phyloP scores from a whole-genome alignment of 2,797 vertebrate species.

The Acropternis orthonyx region DNA sequence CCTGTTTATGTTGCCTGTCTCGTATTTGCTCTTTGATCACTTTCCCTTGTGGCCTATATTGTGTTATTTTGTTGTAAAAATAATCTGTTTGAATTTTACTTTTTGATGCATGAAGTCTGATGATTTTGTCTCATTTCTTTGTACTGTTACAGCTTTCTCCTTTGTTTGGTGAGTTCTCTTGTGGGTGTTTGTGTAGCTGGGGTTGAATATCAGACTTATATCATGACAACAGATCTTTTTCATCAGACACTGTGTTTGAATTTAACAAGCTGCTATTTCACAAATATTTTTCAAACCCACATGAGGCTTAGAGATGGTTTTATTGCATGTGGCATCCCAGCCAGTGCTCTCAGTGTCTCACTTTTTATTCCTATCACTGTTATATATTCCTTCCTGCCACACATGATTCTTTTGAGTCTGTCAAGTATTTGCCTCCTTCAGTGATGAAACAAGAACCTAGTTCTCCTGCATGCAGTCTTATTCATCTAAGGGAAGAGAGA shows the following conservation, averaged over 20 bases:
- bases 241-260: neutral
- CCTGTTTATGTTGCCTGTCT: conserved; percentile 17
- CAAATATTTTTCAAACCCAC: neutral
- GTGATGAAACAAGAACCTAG: neutral
- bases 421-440: neutral
- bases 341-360: neutral
- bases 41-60: neutral
- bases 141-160: neutral
- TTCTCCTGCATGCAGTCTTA: neutral
- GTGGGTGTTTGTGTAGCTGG: neutral
- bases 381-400: neutral
- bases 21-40: conserved; percentile 26
- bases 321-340: neutral
- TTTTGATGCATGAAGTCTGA: neutral
- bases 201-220: neutral
- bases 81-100: neutral
- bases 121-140: neutral
- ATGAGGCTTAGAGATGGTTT: neutral
- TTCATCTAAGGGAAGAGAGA: neutral
- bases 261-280: neutral
- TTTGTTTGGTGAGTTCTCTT: neutral
- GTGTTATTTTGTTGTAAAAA: conserved; percentile 9
- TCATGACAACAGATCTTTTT: neutral
- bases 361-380: neutral
- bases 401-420: neutral